Evolutionary conservation across 92 coral and sea anemone genomes (phyloP).

Genomic region (Zoanthus solanderi): DNA sequence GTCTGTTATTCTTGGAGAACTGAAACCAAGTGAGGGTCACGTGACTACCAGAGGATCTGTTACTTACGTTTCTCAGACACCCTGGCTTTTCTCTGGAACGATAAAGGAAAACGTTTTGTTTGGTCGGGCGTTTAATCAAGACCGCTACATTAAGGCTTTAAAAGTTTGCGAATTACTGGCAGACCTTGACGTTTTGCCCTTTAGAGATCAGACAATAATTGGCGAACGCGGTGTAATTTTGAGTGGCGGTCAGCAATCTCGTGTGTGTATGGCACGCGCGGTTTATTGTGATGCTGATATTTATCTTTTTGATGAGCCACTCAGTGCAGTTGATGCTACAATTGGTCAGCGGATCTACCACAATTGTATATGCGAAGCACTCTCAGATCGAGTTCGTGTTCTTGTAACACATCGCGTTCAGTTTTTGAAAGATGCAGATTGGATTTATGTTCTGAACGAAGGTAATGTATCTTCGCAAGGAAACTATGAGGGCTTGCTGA

Average conservation of each 20-base stretch:
- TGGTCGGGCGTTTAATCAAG: slow-evolving; percentile 14
- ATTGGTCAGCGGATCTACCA: background rate
- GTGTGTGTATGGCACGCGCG: background rate
- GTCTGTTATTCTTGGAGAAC: slow-evolving; percentile 40
- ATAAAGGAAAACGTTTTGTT: slow-evolving; percentile 41
- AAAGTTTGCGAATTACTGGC: slow-evolving; percentile 40
- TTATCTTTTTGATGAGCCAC: background rate
- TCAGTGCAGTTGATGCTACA: background rate
- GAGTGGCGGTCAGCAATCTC: slow-evolving; percentile 47
- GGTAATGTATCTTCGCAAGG: slow-evolving; percentile 43
- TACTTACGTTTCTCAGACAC: slow-evolving; percentile 42
- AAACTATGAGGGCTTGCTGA: slow-evolving; percentile 29
- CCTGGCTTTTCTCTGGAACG: slow-evolving; percentile 57
- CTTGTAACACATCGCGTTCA: slow-evolving; percentile 8
- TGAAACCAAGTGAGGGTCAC: slow-evolving; percentile 24
- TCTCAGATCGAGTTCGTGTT: too few species aligned
- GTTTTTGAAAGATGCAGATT: slow-evolving; percentile 21
- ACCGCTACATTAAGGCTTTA: slow-evolving; percentile 11
- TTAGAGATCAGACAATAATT: slow-evolving; percentile 23
- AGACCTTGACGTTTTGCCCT: slow-evolving; percentile 40
- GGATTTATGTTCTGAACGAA: background rate
- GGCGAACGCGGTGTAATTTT: slow-evolving; percentile 48
- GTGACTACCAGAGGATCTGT: background rate
- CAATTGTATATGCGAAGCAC: background rate
- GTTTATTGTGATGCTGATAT: background rate